Evolutionary conservation across 2,113 vertebrate genomes (phyloP).

Genomic region (Acinonyx jubatus): DNA sequence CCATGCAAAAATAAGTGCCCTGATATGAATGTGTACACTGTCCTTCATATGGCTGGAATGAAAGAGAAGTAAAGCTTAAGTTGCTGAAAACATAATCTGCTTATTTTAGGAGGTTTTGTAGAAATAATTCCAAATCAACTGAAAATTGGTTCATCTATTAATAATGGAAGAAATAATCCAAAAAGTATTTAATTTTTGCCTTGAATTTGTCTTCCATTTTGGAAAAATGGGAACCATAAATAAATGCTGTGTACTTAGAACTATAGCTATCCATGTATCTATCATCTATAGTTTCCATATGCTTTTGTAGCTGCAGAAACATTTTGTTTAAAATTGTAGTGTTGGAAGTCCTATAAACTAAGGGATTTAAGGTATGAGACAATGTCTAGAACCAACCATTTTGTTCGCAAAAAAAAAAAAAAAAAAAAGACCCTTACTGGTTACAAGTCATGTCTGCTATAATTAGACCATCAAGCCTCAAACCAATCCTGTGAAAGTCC

Average conservation of each 20-base stretch:
- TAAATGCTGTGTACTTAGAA: neutral
- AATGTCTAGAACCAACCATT: neutral
- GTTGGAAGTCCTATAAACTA: neutral
- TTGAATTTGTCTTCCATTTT: constrained; percentile 15
- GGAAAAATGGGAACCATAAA: neutral
- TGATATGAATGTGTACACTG: neutral
- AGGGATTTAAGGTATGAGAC: neutral
- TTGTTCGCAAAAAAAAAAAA: neutral
- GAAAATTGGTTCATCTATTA: neutral
- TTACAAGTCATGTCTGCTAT: neutral
- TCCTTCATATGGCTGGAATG: neutral
- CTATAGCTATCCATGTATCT: neutral
- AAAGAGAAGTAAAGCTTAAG: neutral
- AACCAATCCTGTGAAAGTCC: neutral
- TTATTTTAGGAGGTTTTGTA: constrained; percentile 3
- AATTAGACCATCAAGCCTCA: neutral
- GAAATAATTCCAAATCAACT: neutral
- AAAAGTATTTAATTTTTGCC: neutral
- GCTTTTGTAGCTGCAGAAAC: neutral
- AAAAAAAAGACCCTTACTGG: neutral
- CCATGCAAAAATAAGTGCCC: neutral
- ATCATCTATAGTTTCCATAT: neutral
- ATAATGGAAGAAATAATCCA: neutral
- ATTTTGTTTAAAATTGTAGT: neutral
- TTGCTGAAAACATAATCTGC: neutral